Evolutionary conservation across 2,797 vertebrate genomes (phyloP), one percentile per base, ranked within the genome.

Genomic region (Molossus alvarezi): DNA sequence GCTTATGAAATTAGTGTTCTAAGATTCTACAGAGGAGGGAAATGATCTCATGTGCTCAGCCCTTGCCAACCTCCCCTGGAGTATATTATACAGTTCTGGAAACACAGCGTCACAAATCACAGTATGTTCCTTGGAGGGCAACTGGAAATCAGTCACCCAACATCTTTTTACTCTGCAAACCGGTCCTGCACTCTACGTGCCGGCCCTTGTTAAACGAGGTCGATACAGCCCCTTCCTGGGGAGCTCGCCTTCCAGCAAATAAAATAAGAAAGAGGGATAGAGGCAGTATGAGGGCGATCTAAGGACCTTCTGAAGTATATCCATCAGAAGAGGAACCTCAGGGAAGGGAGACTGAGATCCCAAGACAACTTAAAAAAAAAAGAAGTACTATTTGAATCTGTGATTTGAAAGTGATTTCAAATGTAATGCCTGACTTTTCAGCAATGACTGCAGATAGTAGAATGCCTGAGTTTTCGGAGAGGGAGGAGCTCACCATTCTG

Each of bases 1-100:
- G 86, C 48, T 82, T 87, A 85, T 86, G 7, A 81, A 67, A 71
- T 79, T 29, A 90, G 58, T 69, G 94, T 84, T 48, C 77, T 65
- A 93, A 62, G 7, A 60, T 81, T 90, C 73, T 69, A 18, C 37
- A 77, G 64, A 75, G 37, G 17, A 6, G 57, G 73, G 27, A 77
- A 75, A 85, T 87, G 71, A 80, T 79, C 41, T 90, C 71, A 25
- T 57, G 13, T 27, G 45, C 17, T 81, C 6, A 21, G 29, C 21
- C 27, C 11, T 48, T 21, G 72, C 64, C 58, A 79, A 17, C n/a
- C 12, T 88, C 21, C 80, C 72, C 37, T 90, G 72, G 41, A 62
- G 17, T 55, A 60, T 17, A 33, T 64, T 17, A 21, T 18, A 64
- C 23, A 79, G 6, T 82, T 80, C 60, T 90, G 55, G 48, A 64